Percentiles rank a stretch among this genome's conserved stretches.
Evolutionary conservation across 2,113 vertebrate genomes (phyloP).

Genomic region (Psilopsiagon aymara): DNA sequence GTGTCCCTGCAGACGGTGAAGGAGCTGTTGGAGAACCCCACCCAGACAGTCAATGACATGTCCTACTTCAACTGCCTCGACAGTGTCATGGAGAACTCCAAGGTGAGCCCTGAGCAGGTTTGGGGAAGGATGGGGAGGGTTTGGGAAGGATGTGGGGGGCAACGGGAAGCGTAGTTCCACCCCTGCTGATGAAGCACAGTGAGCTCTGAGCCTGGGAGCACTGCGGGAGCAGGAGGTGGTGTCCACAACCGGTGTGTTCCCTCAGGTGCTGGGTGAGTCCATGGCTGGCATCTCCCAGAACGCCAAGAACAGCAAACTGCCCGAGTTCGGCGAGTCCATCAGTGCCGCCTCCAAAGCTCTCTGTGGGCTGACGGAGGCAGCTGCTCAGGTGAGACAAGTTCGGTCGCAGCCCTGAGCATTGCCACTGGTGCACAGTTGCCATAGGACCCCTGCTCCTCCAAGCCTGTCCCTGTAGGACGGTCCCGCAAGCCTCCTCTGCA

Average conservation of each 20-base stretch:
- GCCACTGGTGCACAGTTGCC: not conserved
- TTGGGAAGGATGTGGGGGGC: not conserved
- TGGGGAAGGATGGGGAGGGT: not conserved
- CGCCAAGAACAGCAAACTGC: conserved; percentile 95
- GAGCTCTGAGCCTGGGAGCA: not conserved
- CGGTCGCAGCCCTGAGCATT: rapidly evolving
- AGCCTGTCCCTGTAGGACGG: not conserved
- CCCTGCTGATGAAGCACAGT: not conserved
- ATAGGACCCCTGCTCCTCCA: not conserved
- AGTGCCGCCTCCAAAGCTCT: conserved; percentile 92
- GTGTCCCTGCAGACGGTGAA: conserved; percentile 83
- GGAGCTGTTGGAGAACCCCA: conserved; percentile 95
- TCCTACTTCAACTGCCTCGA: conserved; percentile 99
- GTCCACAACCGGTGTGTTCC: not conserved
- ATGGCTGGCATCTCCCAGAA: conserved; percentile 98
- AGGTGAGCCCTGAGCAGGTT: conserved; percentile 74
- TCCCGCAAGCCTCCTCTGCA: not conserved
- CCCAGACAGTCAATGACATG: conserved; percentile 90
- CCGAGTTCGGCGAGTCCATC: conserved; percentile 92
- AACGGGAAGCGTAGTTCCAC: not conserved
- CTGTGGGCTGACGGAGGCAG: conserved; percentile 94
- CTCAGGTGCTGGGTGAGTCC: conserved; percentile 92
- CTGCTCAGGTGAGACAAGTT: conserved; percentile 84
- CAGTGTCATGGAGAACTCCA: conserved; percentile 98
- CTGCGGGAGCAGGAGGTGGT: rapidly evolving